Conservation (phyloP, 2,797 vertebrate species). For the Pseudochirops cupreus region DNA sequence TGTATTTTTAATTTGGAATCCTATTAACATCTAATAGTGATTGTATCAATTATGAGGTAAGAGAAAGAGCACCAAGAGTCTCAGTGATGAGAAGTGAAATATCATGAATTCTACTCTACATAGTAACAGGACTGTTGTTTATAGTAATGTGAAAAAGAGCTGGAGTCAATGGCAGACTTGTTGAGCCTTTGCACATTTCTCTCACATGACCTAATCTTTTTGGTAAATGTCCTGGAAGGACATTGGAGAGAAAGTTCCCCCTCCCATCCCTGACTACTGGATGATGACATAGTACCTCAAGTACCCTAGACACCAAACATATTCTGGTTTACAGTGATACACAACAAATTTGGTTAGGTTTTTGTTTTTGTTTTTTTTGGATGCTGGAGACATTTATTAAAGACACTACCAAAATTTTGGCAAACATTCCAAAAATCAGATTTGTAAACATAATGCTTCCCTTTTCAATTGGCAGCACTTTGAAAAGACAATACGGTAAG, state of each 20-base stretch:
- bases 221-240: conserved; percentile 61
- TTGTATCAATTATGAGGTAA: conserved; percentile 68
- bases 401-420: conserved; percentile 88
- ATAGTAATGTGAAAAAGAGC: neutral
- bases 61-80: conserved; percentile 70
- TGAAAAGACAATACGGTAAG: conserved; percentile 84
- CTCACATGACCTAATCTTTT: conserved; percentile 34
- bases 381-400: conserved; percentile 87
- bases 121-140: conserved; percentile 22
- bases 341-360: conserved; percentile 49
- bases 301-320: conserved; percentile 50
- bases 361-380: conserved; percentile 64
- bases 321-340: conserved; percentile 79
- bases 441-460: conserved; percentile 94
- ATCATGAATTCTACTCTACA: conserved; percentile 13
- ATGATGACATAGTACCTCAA: conserved; percentile 27
- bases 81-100: conserved; percentile 44
- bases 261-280: neutral
- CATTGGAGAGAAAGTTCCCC: conserved; percentile 33
- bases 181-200: neutral
- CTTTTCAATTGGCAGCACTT: conserved; percentile 89
- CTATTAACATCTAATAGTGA: conserved; percentile 60
- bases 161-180: conserved; percentile 23
- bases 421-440: conserved; percentile 90
- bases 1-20: conserved; percentile 46